Base-by-base conservation (phyloP, 2,888 invertebrate genomes). In the Marasmarcha lunaedactyla region DNA sequence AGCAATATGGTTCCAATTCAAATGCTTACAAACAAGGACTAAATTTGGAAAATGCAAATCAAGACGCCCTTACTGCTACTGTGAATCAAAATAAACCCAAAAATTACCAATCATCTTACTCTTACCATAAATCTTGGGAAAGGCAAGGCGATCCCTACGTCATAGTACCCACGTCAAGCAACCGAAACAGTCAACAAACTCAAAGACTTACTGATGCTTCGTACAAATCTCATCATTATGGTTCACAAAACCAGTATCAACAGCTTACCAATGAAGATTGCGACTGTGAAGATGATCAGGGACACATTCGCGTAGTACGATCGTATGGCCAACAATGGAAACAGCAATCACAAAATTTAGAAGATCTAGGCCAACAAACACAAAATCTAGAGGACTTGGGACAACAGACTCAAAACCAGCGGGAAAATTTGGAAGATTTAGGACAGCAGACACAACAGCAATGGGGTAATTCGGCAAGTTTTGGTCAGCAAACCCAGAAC, bases 101-200 rank as follows among this genome's bases (percentile, higher is more conserved):
- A 60, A 67, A 65, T 54, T 85, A 81, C 49, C 74, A 81, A 11
- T 81, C 83, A 14, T 76, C 83, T 13, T 84, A 81, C 56, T 72
- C 84, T 4, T 84, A 84, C 47, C 81, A 84, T 42, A 84, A 84
- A 51, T 69, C 84, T 14, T 84, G 84, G 84, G 84, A 84, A 50
- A 71, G 71, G 40, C 83, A 76, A 51, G 84, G 84, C 14, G 83
- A 81, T 49, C 84, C 84, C 6, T 84, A 84, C 39, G 57, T 81
- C 5, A 84, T 84, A 27, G 55, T 63, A 47, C 84, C 83, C n/a
- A 57, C 51, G 14, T 54, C 62, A 6, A 53, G 47, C 46, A 59
- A 55, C 35, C 46, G 47, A 39, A 47, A 57, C 36, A 55, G 55
- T 37, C 52, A 66, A 52, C 46, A 55, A 33, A 63, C 69, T 6